Percentiles rank a stretch among this genome's conserved stretches.
phyloP scores from a whole-genome alignment of 1,140 invertebrate species.

The Apis florea region DNA sequence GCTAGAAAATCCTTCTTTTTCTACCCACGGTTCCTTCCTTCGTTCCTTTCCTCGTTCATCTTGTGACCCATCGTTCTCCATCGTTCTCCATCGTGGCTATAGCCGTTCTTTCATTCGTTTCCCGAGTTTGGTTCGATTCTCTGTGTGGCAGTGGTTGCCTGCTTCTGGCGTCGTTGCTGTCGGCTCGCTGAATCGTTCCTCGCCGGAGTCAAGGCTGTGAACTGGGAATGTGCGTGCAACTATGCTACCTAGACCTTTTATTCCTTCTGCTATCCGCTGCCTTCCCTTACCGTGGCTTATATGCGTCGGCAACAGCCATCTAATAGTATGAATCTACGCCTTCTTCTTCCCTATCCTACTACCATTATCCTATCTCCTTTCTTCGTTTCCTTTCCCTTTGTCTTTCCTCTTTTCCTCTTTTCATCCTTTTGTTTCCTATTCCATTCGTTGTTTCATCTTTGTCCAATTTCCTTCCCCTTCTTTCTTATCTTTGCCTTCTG shows the following conservation, averaged over 20 bases:
- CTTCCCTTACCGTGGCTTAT: conserved; percentile 53
- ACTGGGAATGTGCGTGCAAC: conserved; percentile 78
- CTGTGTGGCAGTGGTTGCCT: conserved; percentile 37
- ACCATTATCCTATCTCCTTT: not conserved
- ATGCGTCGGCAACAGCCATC: conserved; percentile 54
- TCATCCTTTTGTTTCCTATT: not conserved
- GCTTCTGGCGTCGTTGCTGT: conserved; percentile 26
- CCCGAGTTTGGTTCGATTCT: conserved; percentile 5
- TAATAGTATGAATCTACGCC: conserved; percentile 64
- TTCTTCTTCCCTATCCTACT: not conserved
- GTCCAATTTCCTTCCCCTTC: not conserved
- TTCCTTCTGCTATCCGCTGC: conserved; percentile 68
- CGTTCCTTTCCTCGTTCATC: conserved; percentile 31
- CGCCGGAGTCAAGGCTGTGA: conserved; percentile 76
- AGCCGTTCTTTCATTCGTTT: conserved; percentile 44
- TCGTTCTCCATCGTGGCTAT: not conserved
- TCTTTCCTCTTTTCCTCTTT: conserved; percentile 3
- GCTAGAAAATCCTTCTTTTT: conserved; percentile 51
- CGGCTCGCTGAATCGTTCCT: conserved; percentile 49
- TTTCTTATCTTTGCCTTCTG: not conserved
- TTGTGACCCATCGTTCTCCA: conserved; percentile 10
- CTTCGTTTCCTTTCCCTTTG: not conserved
- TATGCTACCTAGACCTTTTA: conserved; percentile 77
- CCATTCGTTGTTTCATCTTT: not conserved
- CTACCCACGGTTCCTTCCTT: conserved; percentile 27